Evolutionary conservation across 2,113 vertebrate genomes (phyloP), one percentile per base, ranked within the genome.

Genomic region (Lasiurus cinereus): DNA sequence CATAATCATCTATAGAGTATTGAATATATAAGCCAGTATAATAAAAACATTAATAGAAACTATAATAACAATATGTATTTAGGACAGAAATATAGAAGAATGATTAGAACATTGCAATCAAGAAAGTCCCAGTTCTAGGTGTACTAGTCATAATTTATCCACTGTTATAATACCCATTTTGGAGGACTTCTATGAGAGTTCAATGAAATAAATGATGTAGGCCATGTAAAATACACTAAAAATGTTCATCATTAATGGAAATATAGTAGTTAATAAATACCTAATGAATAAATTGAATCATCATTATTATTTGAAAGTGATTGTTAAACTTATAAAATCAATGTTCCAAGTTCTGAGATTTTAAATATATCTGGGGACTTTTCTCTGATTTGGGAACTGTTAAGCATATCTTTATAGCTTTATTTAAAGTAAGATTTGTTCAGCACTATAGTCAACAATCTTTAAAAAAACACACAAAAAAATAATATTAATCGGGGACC

Each of bases 401-500:
- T 67, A 93, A 80, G 36, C 3, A 52, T 85, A 18, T 29, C 46
- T 83, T 80, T 69, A 62, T 36, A 82, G 19, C 12, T 88, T 56
- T 90, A 27, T 36, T 85, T 96, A 83, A 87, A 78, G 31, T 84
- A 36, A 2, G 2, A 69, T 50, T 54, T 84, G 31, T 89, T 64
- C 90, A 80, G 8, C 72, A 89, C 83, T 88, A 24, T 39, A 59
- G 24, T 1, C 24, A 89, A 59, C 24, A 89, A 59, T 89, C 22
- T 85, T 89, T 80, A 31, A 90, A 82, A 90, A 90, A n/a, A n/a
- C n/a, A 69, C 10, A 83, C 3, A 21, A 72, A 72, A 72, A 92
- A 91, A 72, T 70, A 43, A 46, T 59, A 67, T 73, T 87, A 94
- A 76, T 14, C 29, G 22, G 59, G 92, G 8, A 94, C 31, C 0